These are phyloP conservation scores for Drosophila elegans DNA, from an alignment of 1,140 invertebrate species.

Conservation along the genomic window DNA sequence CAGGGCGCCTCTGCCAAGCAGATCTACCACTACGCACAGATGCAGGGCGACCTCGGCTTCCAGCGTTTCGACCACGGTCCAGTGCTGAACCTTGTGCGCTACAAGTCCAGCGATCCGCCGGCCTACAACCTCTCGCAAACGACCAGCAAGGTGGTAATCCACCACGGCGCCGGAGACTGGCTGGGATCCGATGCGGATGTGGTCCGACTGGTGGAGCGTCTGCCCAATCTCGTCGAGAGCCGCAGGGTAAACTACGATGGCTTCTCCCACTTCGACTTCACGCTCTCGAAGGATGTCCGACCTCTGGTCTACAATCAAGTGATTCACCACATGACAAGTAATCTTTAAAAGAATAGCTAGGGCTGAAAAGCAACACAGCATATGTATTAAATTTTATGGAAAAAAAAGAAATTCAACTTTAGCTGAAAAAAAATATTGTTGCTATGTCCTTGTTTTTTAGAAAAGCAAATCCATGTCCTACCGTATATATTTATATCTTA, in stretches of 20 bases:
- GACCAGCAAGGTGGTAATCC: constrained; percentile 29
- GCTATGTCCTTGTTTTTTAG: no score
- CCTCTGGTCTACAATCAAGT: constrained; percentile 30
- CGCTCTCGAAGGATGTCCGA: constrained; percentile 44
- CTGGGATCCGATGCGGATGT: constrained; percentile 27
- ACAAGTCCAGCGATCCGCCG: not conserved
- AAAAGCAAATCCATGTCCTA: no score
- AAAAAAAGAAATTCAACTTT: no score
- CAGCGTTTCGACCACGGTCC: constrained; percentile 33
- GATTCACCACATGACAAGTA: not conserved
- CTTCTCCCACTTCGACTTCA: constrained; percentile 56
- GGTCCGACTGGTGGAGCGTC: not conserved
- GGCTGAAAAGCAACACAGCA: no score
- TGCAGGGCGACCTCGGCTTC: constrained; percentile 13
- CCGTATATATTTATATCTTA: no score
- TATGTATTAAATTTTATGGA: no score
- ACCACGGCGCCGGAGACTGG: constrained; percentile 49
- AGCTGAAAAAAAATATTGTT: no score
- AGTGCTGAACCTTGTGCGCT: constrained; percentile 18
- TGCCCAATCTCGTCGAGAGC: constrained; percentile 46
- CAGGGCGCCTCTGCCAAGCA: constrained; percentile 47
- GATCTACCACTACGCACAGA: constrained; percentile 56
- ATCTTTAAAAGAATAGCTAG: no score
- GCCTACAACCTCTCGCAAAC: constrained; percentile 40
- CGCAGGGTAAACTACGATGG: not conserved